These are phyloP conservation scores for Acrocephalus arundinaceus DNA, from an alignment of 2,113 vertebrate species.

Conservation along the genomic window DNA sequence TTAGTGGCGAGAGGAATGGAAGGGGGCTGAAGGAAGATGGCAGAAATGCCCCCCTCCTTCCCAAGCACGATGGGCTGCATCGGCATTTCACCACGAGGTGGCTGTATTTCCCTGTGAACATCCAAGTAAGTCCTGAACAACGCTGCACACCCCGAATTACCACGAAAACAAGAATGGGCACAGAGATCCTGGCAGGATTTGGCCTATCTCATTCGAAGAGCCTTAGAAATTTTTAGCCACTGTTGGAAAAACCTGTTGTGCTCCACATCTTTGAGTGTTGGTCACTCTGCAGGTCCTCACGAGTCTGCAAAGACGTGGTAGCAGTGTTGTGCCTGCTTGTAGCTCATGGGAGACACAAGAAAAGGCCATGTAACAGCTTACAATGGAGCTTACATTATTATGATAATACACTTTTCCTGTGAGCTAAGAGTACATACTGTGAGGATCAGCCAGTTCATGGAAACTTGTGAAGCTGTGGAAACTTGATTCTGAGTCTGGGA, in stretches of 20 bases:
- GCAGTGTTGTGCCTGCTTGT: too few relatives aligned
- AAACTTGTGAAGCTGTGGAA: neutral
- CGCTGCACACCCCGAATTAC: neutral
- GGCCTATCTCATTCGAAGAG: neutral
- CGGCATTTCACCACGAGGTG: conserved; percentile 38
- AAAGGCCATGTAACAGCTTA: neutral
- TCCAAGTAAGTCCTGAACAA: neutral
- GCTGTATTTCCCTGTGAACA: conserved; percentile 58
- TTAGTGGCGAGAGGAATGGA: neutral
- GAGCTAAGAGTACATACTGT: neutral
- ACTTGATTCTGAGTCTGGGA: neutral
- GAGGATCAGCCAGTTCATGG: neutral
- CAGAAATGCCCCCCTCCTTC: neutral
- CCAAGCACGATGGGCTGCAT: neutral
- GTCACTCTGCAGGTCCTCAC: neutral
- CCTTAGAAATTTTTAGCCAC: neutral
- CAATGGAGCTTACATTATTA: neutral
- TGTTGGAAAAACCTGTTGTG: neutral
- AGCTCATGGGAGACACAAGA: neutral
- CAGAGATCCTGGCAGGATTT: neutral
- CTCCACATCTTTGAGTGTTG: neutral
- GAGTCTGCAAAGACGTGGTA: neutral
- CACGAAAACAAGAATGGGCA: neutral
- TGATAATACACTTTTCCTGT: neutral
- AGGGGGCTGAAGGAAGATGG: neutral